These are phyloP conservation scores for Aphidoletes aphidimyza DNA, from an alignment of 2,888 invertebrate species.

Conservation along the genomic window DNA sequence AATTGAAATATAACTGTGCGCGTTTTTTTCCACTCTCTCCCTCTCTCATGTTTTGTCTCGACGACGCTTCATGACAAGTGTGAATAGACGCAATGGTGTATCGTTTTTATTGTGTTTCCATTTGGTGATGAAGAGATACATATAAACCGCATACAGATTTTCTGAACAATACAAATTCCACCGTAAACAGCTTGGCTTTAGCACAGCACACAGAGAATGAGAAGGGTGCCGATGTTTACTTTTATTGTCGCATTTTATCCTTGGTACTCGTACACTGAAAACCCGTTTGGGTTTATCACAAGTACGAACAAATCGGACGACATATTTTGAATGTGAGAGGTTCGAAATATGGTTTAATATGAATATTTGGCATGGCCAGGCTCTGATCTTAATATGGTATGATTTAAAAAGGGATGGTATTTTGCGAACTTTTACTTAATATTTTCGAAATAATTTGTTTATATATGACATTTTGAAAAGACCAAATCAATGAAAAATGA, in stretches of 20 bases:
- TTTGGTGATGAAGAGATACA: constrained; percentile 9
- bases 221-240: constrained; percentile 41
- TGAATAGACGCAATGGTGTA: constrained; percentile 45
- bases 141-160: background rate
- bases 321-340: background rate
- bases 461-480: too few species aligned
- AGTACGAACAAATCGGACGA: constrained; percentile 6
- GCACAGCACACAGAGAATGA: background rate
- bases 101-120: constrained; percentile 10
- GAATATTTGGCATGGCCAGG: too few species aligned
- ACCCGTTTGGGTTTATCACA: background rate
- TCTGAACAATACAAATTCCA: constrained; percentile 20
- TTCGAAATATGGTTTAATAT: too few species aligned
- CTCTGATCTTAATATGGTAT: too few species aligned
- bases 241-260: constrained; percentile 44
- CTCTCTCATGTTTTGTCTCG: background rate
- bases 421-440: too few species aligned
- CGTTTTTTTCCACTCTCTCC: background rate
- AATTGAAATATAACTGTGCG: constrained; percentile 28
- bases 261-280: background rate
- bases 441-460: too few species aligned
- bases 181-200: background rate
- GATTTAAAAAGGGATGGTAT: too few species aligned
- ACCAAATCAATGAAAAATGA: too few species aligned
- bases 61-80: constrained; percentile 51